These are phyloP conservation scores for Periophthalmus modestus DNA, from an alignment of 2,113 vertebrate genomes.

Conservation along the genomic window DNA sequence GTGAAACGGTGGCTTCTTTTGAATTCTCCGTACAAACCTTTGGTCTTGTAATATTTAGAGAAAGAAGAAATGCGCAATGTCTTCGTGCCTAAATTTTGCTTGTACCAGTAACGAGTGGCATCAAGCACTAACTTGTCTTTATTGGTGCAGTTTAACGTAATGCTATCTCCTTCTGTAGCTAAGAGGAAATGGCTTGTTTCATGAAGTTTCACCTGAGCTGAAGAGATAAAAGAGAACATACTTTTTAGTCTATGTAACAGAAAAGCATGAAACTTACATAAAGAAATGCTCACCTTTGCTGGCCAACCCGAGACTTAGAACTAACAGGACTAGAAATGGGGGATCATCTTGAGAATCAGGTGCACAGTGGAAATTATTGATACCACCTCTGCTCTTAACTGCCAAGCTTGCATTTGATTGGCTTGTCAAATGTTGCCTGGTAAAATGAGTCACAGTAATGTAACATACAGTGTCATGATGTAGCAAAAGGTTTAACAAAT, in stretches of 20 bases:
- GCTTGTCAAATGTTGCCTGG: no score
- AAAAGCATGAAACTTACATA: background rate
- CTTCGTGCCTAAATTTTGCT: constrained; percentile 44
- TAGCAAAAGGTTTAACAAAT: no score
- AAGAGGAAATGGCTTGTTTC: no score
- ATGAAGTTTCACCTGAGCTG: constrained; percentile 12
- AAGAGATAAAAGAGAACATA: background rate
- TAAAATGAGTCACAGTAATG: no score
- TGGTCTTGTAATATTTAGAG: constrained; percentile 20
- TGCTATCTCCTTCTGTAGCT: constrained; percentile 1
- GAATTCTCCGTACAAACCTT: no score
- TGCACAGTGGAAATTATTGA: no score
- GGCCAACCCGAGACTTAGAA: background rate
- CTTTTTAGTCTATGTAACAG: background rate
- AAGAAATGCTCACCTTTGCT: background rate
- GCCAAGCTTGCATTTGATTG: no score
- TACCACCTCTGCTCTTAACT: no score
- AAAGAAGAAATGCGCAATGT: constrained; percentile 26
- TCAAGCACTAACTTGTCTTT: no score
- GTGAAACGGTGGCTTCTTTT: background rate
- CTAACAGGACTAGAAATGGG: background rate
- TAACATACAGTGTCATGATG: no score
- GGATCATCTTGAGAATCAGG: background rate
- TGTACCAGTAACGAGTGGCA: constrained; percentile 41
- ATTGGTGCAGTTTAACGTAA: constrained; percentile 35